These are phyloP conservation scores for Ibidorhyncha struthersii DNA, from an alignment of 2,113 vertebrate species.

Conservation along the genomic window DNA sequence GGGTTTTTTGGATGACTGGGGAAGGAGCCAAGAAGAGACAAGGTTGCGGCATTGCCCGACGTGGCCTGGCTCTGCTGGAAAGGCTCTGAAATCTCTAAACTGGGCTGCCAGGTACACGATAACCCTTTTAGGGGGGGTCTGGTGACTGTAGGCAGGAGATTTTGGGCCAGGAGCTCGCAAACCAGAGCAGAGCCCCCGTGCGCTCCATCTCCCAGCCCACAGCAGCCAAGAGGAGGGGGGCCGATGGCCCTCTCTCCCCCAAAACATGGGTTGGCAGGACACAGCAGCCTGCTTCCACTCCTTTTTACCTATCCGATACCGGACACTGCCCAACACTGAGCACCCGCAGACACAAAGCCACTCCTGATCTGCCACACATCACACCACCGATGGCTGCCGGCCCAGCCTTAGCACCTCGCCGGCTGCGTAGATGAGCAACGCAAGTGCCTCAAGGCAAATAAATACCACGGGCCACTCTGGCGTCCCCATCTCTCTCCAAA, in stretches of 20 bases:
- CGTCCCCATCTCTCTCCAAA: background rate
- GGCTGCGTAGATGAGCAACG: rapidly evolving
- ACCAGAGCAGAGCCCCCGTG: background rate
- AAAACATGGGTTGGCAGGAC: background rate
- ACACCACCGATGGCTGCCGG: rapidly evolving
- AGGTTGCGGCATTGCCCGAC: rapidly evolving
- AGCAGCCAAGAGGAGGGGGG: background rate
- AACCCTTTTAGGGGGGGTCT: background rate
- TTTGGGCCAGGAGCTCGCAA: background rate
- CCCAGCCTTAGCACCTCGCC: background rate
- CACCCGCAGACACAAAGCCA: background rate
- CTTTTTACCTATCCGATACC: background rate
- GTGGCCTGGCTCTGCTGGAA: background rate
- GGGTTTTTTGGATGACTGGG: background rate
- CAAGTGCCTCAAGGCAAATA: background rate
- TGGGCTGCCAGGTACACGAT: rapidly evolving
- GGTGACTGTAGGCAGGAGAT: background rate
- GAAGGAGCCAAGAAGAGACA: background rate
- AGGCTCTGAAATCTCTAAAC: background rate
- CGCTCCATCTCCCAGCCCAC: background rate
- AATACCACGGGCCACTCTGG: background rate
- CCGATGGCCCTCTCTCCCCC: rapidly evolving
- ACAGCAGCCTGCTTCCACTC: background rate
- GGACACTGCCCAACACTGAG: background rate
- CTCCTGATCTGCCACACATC: rapidly evolving